phyloP scores from a whole-genome alignment of 1,140 invertebrate genomes.

The Drosophila sucinea region DNA sequence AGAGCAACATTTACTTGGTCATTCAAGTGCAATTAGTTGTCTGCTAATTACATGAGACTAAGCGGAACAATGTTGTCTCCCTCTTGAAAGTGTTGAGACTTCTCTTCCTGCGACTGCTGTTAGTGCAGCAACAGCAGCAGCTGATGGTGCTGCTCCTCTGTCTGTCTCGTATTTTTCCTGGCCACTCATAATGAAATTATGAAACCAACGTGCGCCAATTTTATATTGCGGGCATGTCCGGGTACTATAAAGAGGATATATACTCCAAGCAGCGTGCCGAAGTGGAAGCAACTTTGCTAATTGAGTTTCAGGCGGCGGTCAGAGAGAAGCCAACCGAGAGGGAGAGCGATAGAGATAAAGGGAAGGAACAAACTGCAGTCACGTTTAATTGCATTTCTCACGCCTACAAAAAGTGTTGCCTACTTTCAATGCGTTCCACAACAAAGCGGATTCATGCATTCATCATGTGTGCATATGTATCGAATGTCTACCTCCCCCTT shows the following conservation, averaged over 20 bases:
- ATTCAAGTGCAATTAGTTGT: slow-evolving; percentile 76
- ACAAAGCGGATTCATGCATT: slow-evolving; percentile 23
- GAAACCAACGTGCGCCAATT: slow-evolving; percentile 76
- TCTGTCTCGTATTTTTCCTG: slow-evolving; percentile 59
- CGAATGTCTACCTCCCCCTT: background rate
- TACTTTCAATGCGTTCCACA: slow-evolving; percentile 21
- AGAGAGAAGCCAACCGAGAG: slow-evolving; percentile 23
- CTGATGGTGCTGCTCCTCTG: slow-evolving; percentile 8
- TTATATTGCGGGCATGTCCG: slow-evolving; percentile 55
- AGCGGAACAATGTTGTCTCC: slow-evolving; percentile 44
- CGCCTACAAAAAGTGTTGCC: slow-evolving; percentile 47
- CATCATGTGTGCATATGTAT: slow-evolving; percentile 1
- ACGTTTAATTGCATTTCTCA: slow-evolving; percentile 76
- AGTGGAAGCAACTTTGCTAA: slow-evolving; percentile 61
- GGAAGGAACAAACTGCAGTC: slow-evolving; percentile 38
- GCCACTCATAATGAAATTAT: slow-evolving; percentile 75
- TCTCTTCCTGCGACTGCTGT: slow-evolving; percentile 2
- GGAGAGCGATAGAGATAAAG: background rate
- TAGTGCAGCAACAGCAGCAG: background rate
- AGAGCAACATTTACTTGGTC: slow-evolving; percentile 48
- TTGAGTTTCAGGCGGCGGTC: slow-evolving; percentile 66
- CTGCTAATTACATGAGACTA: slow-evolving; percentile 72
- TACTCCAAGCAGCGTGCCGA: background rate
- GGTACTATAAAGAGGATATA: slow-evolving; percentile 7
- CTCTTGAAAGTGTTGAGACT: slow-evolving; percentile 7